Percentiles rank a stretch among this genome's conserved stretches.
Conservation (phyloP, 2,113 vertebrate species). For the Callocephalon fimbriatum region DNA sequence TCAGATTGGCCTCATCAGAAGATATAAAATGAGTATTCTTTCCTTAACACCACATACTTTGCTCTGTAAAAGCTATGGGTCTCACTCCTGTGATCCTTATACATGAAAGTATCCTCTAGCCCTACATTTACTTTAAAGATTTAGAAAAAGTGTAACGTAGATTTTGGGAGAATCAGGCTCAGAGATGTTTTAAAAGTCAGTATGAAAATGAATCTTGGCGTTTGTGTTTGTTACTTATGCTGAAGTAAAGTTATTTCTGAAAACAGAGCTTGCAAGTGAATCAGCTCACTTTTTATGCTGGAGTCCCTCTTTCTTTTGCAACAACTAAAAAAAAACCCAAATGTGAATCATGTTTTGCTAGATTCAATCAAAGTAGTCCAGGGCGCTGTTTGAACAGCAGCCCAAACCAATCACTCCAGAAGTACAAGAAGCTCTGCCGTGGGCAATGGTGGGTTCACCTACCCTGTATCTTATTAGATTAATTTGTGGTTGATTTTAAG, state of each 20-base stretch:
- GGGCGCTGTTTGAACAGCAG: background rate
- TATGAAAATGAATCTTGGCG: background rate
- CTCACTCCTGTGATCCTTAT: background rate
- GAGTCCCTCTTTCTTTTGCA: background rate
- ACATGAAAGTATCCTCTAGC: background rate
- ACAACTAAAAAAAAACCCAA: background rate
- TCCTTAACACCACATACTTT: background rate
- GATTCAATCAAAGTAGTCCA: background rate
- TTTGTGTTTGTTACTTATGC: background rate
- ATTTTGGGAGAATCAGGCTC: background rate
- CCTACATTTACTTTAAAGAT: background rate
- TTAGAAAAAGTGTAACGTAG: background rate
- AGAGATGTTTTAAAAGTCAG: background rate
- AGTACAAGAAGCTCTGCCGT: background rate
- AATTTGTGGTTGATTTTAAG: background rate
- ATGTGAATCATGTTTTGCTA: background rate
- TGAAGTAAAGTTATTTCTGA: background rate
- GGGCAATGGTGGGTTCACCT: background rate
- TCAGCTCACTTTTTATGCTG: background rate
- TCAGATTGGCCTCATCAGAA: background rate
- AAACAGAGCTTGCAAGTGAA: background rate
- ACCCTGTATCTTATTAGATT: background rate
- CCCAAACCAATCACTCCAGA: background rate
- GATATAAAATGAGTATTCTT: background rate
- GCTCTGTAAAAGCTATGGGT: background rate